Evolutionary conservation across 2,113 vertebrate species (phyloP).

Genomic region (Candoia aspera): DNA sequence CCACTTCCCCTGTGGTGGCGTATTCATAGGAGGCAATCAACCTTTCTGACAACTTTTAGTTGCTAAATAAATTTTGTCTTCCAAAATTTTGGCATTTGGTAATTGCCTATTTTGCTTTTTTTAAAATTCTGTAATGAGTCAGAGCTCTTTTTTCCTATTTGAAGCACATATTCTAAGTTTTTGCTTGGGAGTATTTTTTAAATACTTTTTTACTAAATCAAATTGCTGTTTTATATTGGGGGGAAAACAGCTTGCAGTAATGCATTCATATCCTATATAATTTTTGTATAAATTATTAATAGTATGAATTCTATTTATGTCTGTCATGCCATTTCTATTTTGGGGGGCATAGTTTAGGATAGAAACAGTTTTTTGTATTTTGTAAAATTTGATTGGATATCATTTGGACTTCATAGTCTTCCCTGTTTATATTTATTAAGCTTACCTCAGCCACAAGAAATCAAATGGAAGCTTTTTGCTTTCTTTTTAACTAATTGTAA

Average conservation of each 20-base stretch:
- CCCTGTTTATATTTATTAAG: neutral
- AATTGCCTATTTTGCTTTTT: neutral
- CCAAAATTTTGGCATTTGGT: neutral
- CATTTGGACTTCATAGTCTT: neutral
- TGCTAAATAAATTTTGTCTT: neutral
- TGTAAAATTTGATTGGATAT: neutral
- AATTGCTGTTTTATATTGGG: neutral
- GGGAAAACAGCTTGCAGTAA: neutral
- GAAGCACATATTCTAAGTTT: neutral
- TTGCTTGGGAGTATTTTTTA: neutral
- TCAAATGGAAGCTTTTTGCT: neutral
- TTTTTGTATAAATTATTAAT: neutral
- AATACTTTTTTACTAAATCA: neutral
- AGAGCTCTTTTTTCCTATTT: neutral
- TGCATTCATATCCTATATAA: neutral
- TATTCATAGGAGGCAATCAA: neutral
- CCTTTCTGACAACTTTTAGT: neutral
- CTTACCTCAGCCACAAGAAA: neutral
- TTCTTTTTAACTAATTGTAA: too few relatives aligned
- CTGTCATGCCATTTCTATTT: neutral
- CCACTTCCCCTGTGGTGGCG: neutral
- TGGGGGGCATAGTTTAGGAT: neutral
- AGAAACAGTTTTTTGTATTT: neutral
- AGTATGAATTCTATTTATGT: neutral
- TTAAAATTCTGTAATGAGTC: neutral